Evolutionary conservation across 1,140 invertebrate species (phyloP).

Genomic region (Probaryconus sp.): DNA sequence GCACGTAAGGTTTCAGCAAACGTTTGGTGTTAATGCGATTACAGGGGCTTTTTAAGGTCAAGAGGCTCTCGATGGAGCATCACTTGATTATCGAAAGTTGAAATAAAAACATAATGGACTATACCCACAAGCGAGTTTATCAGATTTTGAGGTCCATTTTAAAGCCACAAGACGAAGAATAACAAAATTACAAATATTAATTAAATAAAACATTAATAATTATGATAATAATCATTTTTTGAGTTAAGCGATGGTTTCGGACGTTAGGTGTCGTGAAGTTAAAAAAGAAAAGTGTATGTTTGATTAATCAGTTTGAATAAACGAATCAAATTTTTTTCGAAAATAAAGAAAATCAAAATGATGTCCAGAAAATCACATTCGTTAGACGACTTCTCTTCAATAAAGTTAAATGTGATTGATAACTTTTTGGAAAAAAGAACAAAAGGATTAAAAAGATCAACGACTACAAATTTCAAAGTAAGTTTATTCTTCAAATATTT

Average conservation of each 20-base stretch:
- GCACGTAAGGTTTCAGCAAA: conserved; percentile 69
- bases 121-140: conserved; percentile 64
- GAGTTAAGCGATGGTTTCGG: no score
- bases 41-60: conserved; percentile 70
- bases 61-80: conserved; percentile 49
- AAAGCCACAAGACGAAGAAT: conserved; percentile 51
- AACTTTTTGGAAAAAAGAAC: conserved; percentile 53
- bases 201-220: no score
- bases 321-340: not conserved
- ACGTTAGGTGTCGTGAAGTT: conserved; percentile 24
- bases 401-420: conserved; percentile 57
- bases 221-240: no score
- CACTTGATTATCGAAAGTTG: conserved; percentile 62
- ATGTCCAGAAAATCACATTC: conserved; percentile 55
- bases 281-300: not conserved
- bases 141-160: conserved; percentile 68
- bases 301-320: not conserved
- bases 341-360: conserved; percentile 30
- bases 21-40: conserved; percentile 64
- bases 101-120: conserved; percentile 70
- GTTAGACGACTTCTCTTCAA: conserved; percentile 29
- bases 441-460: conserved; percentile 20
- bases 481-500: conserved; percentile 14
- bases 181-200: not conserved
- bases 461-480: conserved; percentile 32